phyloP scores from a whole-genome alignment of 2,888 invertebrate genomes.

The Lasioglossum marginatum region DNA sequence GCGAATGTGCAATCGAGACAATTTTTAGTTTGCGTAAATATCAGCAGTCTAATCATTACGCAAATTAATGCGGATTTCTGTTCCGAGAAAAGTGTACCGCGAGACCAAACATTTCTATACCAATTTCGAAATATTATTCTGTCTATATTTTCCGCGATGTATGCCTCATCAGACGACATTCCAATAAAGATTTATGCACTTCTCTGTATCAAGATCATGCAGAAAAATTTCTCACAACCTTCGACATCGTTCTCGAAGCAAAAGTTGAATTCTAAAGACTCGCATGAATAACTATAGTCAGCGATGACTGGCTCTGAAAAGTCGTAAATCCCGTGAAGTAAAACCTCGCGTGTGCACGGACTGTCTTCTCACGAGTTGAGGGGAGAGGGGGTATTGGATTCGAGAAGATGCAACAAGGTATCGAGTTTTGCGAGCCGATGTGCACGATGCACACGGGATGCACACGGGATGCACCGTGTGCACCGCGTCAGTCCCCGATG shows the following conservation, averaged over 20 bases:
- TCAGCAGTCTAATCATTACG: not conserved
- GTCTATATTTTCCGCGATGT: not conserved
- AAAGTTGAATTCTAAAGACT: not conserved
- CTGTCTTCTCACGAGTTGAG: not conserved
- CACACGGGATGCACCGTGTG: slow-evolving; percentile 7
- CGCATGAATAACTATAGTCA: not conserved
- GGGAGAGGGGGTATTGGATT: not conserved
- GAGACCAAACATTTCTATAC: no score
- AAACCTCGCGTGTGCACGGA: not conserved
- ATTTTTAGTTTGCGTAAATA: not conserved
- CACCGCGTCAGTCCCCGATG: slow-evolving; percentile 16
- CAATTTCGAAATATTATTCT: not conserved
- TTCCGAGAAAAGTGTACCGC: no score
- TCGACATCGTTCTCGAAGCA: not conserved
- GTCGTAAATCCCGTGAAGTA: not conserved
- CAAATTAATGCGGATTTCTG: no score
- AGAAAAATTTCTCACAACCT: not conserved
- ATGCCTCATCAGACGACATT: not conserved
- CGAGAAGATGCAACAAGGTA: slow-evolving; percentile 10
- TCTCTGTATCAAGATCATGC: not conserved
- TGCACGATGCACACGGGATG: not conserved
- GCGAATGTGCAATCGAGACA: not conserved
- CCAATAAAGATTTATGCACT: not conserved
- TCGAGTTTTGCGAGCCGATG: not conserved
- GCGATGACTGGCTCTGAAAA: not conserved